Percentiles rank a stretch among this genome's conserved stretches.
Evolutionary conservation across 2,113 vertebrate genomes (phyloP).

Genomic region (Notiomystis cincta): DNA sequence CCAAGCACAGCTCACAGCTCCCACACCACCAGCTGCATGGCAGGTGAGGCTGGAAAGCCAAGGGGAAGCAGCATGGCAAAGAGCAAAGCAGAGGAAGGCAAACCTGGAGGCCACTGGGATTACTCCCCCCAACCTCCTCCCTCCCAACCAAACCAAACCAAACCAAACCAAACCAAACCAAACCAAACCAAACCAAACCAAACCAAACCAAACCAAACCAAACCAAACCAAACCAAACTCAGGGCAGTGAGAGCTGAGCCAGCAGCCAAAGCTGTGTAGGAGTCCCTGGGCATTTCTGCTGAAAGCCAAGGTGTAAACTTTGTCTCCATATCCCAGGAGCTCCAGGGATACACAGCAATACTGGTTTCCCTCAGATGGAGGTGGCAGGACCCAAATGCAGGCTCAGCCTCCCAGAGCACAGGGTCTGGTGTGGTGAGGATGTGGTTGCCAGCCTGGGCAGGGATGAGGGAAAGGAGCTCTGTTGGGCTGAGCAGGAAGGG

Average conservation of each 20-base stretch:
- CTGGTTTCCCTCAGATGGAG: neutral
- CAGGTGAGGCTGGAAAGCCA: neutral
- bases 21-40: neutral
- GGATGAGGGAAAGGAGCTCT: neutral
- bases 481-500: neutral
- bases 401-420: neutral
- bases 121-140: neutral
- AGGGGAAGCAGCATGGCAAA: neutral
- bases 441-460: accelerated
- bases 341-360: neutral
- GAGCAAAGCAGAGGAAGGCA: neutral
- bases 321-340: neutral
- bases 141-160: neutral
- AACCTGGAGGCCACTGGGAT: neutral
- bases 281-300: neutral
- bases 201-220: neutral
- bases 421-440: accelerated
- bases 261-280: neutral
- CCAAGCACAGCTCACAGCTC: neutral
- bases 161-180: neutral
- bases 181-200: neutral
- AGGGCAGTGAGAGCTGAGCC: neutral
- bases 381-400: neutral
- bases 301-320: neutral
- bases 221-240: neutral